Evolutionary conservation across 2,888 invertebrate genomes (phyloP), one percentile per base, ranked within the genome.

Genomic region (Steinernema carpocapsae): DNA sequence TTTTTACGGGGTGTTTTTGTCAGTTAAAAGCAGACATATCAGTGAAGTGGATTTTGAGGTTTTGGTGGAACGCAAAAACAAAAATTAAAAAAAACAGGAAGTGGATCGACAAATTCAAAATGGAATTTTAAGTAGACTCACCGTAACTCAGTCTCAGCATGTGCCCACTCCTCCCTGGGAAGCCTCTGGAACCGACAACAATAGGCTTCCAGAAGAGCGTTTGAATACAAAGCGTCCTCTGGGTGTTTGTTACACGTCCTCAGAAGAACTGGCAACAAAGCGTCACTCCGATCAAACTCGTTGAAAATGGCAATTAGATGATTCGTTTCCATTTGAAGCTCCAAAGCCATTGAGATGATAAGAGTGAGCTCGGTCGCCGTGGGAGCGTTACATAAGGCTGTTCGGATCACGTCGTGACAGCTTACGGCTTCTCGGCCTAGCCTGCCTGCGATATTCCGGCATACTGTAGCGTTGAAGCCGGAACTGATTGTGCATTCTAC

Each of bases 271-370:
- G 64, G 64, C 29, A 64, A 29, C 7, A 64, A 29, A 1, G 64
- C 64, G 64, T 64, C 64, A n/a, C 64, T 64, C 17, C 64, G 1
- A 26, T 64, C 64, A n/a, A 64, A 64, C 29, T 64, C 64, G 17
- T 64, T 64, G 64, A 64, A 64, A 1, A 64, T 64, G 32, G 64
- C 64, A 10, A 64, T 64, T 2, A 64, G 64, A 64, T 64, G 64
- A 3, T 29, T 64, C 14, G 64, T 64, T 6, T 64, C 64, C 64
- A 64, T 64, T 64, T 64, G 64, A 22, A 64, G 29, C 3, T 64
- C 64, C 32, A 64, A 17, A 29, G 64, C 64, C 64, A 64, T 64
- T 1, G 64, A 64, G 17, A 64, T 64, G 32, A 64, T 64, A 2
- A 64, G 37, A 26, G 29, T 64, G 14, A 64, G 64, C 29, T 64